These are phyloP conservation scores for Sepioteuthis lessoniana DNA, from an alignment of 2,888 invertebrate species.

Conservation along the genomic window DNA sequence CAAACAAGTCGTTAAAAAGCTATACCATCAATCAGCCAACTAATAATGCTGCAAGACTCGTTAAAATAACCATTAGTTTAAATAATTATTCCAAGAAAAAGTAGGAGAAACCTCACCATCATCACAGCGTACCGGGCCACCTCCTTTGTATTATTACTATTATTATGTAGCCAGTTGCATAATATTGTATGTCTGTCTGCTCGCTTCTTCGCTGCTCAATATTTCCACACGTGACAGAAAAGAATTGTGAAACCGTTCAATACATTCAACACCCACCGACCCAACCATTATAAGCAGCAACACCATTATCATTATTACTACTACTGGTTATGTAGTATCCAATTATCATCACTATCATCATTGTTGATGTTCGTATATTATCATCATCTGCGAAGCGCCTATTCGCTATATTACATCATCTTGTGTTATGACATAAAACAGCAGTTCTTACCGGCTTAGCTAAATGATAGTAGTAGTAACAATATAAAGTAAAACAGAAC, in stretches of 20 bases:
- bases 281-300: not conserved
- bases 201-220: not conserved
- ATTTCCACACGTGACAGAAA: constrained; percentile 33
- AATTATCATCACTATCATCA: not conserved
- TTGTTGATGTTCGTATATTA: no score
- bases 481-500: not conserved
- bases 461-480: not conserved
- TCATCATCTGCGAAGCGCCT: not conserved
- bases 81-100: not conserved
- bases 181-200: not conserved
- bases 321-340: not conserved
- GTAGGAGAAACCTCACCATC: not conserved
- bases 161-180: not conserved
- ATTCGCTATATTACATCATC: not conserved
- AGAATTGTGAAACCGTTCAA: constrained; percentile 33
- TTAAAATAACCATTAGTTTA: not conserved
- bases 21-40: no score
- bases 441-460: constrained; percentile 20
- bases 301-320: not conserved
- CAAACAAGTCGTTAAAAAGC: no score
- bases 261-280: not conserved
- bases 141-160: not conserved
- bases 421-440: constrained; percentile 33
- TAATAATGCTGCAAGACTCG: not conserved
- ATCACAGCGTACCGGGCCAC: not conserved